phyloP scores from a whole-genome alignment of 2,888 invertebrate genomes.

The Baronia brevicornis region DNA sequence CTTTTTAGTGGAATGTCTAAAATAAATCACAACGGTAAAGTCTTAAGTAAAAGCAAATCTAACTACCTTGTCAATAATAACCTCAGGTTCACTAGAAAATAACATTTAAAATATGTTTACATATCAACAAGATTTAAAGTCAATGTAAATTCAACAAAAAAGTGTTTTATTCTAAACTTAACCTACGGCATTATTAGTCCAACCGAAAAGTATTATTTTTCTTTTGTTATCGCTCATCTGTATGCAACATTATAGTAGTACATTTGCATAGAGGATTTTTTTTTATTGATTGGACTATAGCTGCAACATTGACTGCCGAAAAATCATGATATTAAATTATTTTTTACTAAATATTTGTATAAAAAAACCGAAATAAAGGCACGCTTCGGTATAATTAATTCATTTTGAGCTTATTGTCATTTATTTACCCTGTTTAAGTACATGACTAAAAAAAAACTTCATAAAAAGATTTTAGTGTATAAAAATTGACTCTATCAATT shows the following conservation, averaged over 20 bases:
- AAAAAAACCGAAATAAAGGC: constrained; percentile 35
- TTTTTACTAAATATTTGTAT: constrained; percentile 10
- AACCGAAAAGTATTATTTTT: no score
- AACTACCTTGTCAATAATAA: constrained; percentile 36
- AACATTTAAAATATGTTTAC: constrained; percentile 34
- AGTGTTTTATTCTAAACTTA: constrained; percentile 24
- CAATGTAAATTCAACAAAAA: constrained; percentile 45
- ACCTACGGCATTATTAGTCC: constrained; percentile 22
- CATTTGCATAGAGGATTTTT: no score
- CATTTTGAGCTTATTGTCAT: constrained; percentile 57
- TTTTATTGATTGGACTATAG: no score
- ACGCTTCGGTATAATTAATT: constrained; percentile 27
- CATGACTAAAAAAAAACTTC: constrained; percentile 4
- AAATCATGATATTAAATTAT: constrained; percentile 6
- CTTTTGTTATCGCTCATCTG: no score
- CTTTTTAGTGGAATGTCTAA: constrained; percentile 66
- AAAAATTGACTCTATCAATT: no score
- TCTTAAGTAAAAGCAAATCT: constrained; percentile 21
- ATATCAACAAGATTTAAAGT: constrained; percentile 61
- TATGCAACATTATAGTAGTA: no score
- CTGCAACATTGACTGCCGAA: constrained; percentile 26
- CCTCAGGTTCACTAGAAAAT: constrained; percentile 28
- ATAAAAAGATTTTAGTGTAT: constrained; percentile 1
- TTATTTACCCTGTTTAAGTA: constrained; percentile 48
- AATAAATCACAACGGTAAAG: constrained; percentile 52